These are phyloP conservation scores for Anoncus sp. DNA, from an alignment of 2,888 invertebrate species.

Conservation along the genomic window DNA sequence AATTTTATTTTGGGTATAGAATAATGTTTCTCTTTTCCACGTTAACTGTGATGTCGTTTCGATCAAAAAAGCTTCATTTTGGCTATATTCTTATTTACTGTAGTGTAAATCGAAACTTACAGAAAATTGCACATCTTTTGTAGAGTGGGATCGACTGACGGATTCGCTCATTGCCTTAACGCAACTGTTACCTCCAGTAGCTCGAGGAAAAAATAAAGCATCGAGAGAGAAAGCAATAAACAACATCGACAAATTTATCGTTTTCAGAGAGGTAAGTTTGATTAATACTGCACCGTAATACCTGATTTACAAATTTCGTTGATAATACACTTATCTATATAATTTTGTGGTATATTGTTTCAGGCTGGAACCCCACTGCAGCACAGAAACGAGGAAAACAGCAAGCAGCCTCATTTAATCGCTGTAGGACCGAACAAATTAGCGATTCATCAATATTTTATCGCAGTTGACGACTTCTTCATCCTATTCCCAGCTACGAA, in stretches of 20 bases:
- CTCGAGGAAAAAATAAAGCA: slow-evolving; percentile 12
- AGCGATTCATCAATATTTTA: slow-evolving; percentile 16
- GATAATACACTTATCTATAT: too few species aligned
- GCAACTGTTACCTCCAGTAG: slow-evolving; percentile 30
- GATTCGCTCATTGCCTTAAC: slow-evolving; percentile 31
- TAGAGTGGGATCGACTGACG: slow-evolving; percentile 27
- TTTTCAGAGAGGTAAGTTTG: too few species aligned
- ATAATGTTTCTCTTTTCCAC: too few species aligned
- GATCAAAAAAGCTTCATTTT: too few species aligned
- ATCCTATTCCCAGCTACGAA: slow-evolving; percentile 16
- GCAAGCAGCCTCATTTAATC: slow-evolving; percentile 30
- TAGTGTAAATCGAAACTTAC: too few species aligned
- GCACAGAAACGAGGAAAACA: too few species aligned
- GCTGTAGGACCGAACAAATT: slow-evolving; percentile 35
- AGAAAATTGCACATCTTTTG: too few species aligned
- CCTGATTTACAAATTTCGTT: too few species aligned
- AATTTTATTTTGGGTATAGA: too few species aligned
- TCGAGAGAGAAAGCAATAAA: slow-evolving; percentile 1
- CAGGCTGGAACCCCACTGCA: slow-evolving; percentile 40
- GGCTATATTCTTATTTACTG: too few species aligned
- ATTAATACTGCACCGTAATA: background rate
- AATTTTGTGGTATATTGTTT: slow-evolving; percentile 5
- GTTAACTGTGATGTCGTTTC: too few species aligned
- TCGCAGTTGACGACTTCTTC: slow-evolving; percentile 23
- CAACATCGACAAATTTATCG: slow-evolving; percentile 20